Percentiles rank a stretch among this genome's conserved stretches.
These are phyloP conservation scores for Synchiropus splendidus DNA, from an alignment of 2,113 vertebrate species.

Conservation along the genomic window DNA sequence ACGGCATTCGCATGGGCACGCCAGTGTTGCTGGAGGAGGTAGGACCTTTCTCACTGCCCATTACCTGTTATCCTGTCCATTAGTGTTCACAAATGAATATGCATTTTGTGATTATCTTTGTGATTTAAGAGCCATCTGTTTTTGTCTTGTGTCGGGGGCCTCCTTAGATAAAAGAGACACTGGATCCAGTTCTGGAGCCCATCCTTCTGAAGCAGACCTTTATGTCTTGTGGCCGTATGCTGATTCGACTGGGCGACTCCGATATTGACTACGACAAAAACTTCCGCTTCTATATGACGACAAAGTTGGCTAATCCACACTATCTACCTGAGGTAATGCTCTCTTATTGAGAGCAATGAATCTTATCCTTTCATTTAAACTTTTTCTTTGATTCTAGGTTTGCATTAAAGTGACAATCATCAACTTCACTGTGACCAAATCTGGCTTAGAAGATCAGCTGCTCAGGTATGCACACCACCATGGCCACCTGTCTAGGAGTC, in stretches of 20 bases:
- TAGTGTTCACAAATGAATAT: neutral
- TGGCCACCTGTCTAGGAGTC: neutral
- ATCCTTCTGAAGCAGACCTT: slow-evolving; percentile 80
- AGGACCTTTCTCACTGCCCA: slow-evolving; percentile 2
- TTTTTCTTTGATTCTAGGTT: slow-evolving; percentile 58
- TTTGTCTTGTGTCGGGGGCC: too few relatives aligned
- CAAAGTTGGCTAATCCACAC: slow-evolving; percentile 83
- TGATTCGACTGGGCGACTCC: slow-evolving; percentile 79
- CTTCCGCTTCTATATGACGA: slow-evolving; percentile 84
- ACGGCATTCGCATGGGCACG: slow-evolving; percentile 70
- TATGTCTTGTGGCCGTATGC: slow-evolving; percentile 65
- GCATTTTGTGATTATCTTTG: too few relatives aligned
- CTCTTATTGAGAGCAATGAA: too few relatives aligned
- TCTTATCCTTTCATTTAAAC: too few relatives aligned
- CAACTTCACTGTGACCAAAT: slow-evolving; percentile 83
- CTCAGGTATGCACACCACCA: slow-evolving; percentile 64
- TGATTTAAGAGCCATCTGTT: too few relatives aligned
- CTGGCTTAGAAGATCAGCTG: slow-evolving; percentile 80
- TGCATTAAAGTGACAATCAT: slow-evolving; percentile 89
- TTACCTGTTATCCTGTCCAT: too few relatives aligned
- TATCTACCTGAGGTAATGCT: slow-evolving; percentile 78
- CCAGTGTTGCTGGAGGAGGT: slow-evolving; percentile 78
- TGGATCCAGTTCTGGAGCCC: slow-evolving; percentile 79
- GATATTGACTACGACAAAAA: slow-evolving; percentile 81
- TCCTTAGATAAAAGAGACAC: slow-evolving; percentile 73